Evolutionary conservation across 2,113 vertebrate species (phyloP).

Genomic region (Sprattus sprattus): DNA sequence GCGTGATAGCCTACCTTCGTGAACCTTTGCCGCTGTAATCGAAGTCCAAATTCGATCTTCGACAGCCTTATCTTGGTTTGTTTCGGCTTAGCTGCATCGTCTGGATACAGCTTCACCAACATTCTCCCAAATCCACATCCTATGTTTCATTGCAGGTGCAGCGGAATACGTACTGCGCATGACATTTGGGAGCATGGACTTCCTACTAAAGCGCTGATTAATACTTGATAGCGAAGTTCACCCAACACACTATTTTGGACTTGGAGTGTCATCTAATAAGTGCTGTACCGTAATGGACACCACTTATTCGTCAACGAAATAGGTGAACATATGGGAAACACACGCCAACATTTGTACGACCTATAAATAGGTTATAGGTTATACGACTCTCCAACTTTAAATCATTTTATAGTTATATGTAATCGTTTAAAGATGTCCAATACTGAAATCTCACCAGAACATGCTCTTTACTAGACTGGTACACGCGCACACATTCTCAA

Average conservation of each 20-base stretch:
- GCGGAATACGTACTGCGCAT: background rate
- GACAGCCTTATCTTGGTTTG: background rate
- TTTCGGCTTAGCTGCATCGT: background rate
- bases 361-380: too few species aligned
- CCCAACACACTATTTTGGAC: background rate
- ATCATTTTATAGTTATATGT: too few species aligned
- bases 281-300: background rate
- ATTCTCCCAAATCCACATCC: background rate
- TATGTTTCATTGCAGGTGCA: background rate
- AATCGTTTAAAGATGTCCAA: too few species aligned
- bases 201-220: background rate
- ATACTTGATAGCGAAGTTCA: background rate
- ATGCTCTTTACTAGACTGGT: too few species aligned
- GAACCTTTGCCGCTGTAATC: background rate
- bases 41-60: background rate
- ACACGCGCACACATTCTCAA: background rate
- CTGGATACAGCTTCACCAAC: background rate
- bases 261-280: background rate
- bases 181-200: background rate
- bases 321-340: background rate
- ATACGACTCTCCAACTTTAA: too few species aligned
- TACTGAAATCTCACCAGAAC: too few species aligned
- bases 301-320: background rate
- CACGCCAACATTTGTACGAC: background rate
- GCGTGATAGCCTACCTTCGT: background rate